Base-by-base conservation (phyloP, 2,113 vertebrate species). In the Cranoglanis bouderius region DNA sequence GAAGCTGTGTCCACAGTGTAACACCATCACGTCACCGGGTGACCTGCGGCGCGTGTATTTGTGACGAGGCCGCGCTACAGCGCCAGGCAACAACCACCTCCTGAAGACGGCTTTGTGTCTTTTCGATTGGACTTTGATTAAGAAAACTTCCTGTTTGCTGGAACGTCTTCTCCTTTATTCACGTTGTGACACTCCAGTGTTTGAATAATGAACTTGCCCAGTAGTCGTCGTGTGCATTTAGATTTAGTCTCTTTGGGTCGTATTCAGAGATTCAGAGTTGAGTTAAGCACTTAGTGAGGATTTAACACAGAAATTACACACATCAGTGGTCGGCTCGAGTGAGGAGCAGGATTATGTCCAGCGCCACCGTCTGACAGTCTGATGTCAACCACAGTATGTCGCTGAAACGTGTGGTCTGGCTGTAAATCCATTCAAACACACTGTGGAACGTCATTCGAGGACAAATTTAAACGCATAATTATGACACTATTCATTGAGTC, bases 1-100 rank as follows among this genome's bases (percentile, higher is more conserved):
- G 94, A 96, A 96, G 90, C 91, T 97, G 89, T 97, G 96, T 89
- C 96, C 96, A 13, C 96, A 96, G 92, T 97, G 96, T 90, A 96
- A 96, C 93, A 96, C 96, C 86, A 96, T 97, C 92, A 97, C 96
- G 12, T 96, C 96, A 2, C 96, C 96, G 0, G 94, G 95, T 82
- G 96, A 97, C 93, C 94, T 96, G 88, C 94, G 96, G 86, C 93
- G 96, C n/a, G 96, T 96, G 32, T 97, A 93, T 92, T 94, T 96
- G 92, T 97, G 94, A 96, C 26, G n/a, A 85, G 10, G 95, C n/a
- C 87, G 13, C 1, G 0, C 46, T 8, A 4, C 46, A 10, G 46
- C 32, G 3, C 53, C 18, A 7, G 21, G 26, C 10, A 12, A 14
- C 19, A 2, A 8, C 24, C 55, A 4, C 81, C 7, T 21, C 35